Evolutionary conservation across 2,797 vertebrate genomes (phyloP).

Genomic region (Picus viridis): DNA sequence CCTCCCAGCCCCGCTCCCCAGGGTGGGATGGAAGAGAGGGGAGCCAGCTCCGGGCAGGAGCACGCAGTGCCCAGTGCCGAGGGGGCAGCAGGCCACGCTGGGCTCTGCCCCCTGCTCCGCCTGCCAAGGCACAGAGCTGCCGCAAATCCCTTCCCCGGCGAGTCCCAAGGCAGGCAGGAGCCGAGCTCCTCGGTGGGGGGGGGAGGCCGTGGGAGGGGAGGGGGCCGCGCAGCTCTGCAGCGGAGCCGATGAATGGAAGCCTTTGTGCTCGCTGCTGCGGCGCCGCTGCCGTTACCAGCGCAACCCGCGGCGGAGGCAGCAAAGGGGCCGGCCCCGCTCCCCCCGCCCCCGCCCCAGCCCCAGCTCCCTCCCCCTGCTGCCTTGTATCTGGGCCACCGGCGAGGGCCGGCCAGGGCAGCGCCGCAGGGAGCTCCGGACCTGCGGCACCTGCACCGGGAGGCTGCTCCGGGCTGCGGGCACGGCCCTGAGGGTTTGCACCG

Average conservation of each 20-base stretch:
- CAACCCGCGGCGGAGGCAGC: slow-evolving; percentile 38
- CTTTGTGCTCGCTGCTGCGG: slow-evolving; percentile 65
- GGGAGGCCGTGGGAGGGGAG: slow-evolving; percentile 19
- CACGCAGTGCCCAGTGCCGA: neutral
- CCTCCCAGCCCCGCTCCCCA: rapidly evolving
- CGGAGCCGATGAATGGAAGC: slow-evolving; percentile 43
- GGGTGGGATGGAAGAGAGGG: neutral
- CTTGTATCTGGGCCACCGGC: neutral
- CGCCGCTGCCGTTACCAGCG: slow-evolving; percentile 26
- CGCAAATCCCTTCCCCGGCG: neutral
- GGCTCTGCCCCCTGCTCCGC: neutral
- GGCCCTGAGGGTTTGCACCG: neutral
- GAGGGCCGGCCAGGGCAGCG: neutral
- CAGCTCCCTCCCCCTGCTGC: neutral
- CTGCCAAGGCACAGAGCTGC: neutral
- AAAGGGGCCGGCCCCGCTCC: neutral
- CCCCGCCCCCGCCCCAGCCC: neutral
- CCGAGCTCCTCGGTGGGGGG: neutral
- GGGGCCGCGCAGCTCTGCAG: slow-evolving; percentile 17
- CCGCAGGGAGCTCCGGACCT: neutral
- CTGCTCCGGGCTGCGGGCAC: neutral
- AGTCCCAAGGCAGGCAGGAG: neutral
- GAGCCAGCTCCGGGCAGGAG: rapidly evolving
- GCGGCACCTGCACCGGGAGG: neutral
- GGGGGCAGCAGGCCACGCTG: neutral